Conservation (phyloP, 2,113 vertebrate genomes). For the Asarcornis scutulata region DNA sequence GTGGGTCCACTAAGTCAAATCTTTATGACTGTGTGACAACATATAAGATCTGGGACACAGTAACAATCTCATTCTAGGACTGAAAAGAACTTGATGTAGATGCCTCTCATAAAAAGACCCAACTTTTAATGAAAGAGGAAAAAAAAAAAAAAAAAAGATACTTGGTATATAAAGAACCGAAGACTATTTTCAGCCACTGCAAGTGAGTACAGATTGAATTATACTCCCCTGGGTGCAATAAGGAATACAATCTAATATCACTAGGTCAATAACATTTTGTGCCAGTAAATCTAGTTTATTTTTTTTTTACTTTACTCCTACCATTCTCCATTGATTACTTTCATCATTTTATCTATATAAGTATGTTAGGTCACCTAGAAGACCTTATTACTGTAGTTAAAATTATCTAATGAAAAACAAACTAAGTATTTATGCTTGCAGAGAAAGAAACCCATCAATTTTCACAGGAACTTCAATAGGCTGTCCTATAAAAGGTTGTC, state of each 20-base stretch:
- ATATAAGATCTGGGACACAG: not conserved
- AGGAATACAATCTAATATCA: constrained; percentile 67
- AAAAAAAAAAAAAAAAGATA: not conserved
- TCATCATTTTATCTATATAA: constrained; percentile 52
- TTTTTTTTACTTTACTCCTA: constrained; percentile 46
- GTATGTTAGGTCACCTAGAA: constrained; percentile 53
- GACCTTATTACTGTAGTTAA: constrained; percentile 66
- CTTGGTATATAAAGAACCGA: not conserved
- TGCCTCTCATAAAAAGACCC: not conserved
- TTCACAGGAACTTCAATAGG: not conserved
- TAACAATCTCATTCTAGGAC: not conserved
- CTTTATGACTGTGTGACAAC: not conserved
- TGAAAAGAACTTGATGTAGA: not conserved
- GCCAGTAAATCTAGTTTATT: constrained; percentile 63
- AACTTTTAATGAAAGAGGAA: not conserved
- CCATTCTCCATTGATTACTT: constrained; percentile 67
- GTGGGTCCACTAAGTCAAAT: not conserved
- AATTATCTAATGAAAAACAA: constrained; percentile 56
- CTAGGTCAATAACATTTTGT: constrained; percentile 51
- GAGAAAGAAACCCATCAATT: not conserved
- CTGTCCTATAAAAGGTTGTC: not conserved
- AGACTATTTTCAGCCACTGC: not conserved
- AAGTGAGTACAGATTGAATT: constrained; percentile 64
- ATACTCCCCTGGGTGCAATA: constrained; percentile 38
- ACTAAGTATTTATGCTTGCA: not conserved